Percentiles rank a stretch among this genome's conserved stretches.
phyloP scores from a whole-genome alignment of 2,888 invertebrate genomes.

The Bellardia bayeri region DNA sequence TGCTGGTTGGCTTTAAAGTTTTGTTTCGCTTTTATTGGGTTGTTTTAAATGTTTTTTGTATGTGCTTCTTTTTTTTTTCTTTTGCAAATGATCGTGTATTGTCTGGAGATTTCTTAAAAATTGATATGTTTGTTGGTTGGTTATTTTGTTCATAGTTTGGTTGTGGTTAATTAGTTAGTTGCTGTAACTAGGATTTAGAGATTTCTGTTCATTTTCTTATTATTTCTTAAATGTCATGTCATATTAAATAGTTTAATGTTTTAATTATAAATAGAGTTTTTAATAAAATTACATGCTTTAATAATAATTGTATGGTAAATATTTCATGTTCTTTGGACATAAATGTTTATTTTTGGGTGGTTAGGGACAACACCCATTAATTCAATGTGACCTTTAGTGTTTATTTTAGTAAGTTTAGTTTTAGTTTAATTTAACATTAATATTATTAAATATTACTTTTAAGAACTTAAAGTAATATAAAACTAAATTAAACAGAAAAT shows the following conservation, averaged over 20 bases:
- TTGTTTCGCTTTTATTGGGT: conserved; percentile 4
- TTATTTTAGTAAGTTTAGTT: background rate
- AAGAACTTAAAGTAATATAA: too few relatives aligned
- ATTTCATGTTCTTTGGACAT: background rate
- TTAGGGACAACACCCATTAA: conserved; percentile 1
- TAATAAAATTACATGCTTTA: background rate
- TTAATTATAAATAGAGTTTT: conserved; percentile 59
- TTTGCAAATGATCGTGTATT: conserved; percentile 63
- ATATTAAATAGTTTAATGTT: conserved; percentile 71
- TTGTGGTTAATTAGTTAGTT: conserved; percentile 65
- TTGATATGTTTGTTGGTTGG: conserved; percentile 65
- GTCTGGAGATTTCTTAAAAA: conserved; percentile 71
- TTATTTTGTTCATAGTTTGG: conserved; percentile 12
- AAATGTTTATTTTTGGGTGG: background rate
- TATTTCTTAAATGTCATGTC: conserved; percentile 69
- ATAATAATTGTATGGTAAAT: background rate
- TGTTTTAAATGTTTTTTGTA: conserved; percentile 28
- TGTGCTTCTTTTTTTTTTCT: conserved; percentile 9
- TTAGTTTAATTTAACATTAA: background rate
- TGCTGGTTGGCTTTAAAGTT: conserved; percentile 32
- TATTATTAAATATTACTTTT: too few relatives aligned
- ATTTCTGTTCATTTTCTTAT: conserved; percentile 46
- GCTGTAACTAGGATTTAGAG: conserved; percentile 33
- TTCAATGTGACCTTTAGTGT: conserved; percentile 3
- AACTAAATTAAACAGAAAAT: too few relatives aligned